phyloP scores from a whole-genome alignment of 2,888 invertebrate genomes.

The Trileptium ribeirensis region DNA sequence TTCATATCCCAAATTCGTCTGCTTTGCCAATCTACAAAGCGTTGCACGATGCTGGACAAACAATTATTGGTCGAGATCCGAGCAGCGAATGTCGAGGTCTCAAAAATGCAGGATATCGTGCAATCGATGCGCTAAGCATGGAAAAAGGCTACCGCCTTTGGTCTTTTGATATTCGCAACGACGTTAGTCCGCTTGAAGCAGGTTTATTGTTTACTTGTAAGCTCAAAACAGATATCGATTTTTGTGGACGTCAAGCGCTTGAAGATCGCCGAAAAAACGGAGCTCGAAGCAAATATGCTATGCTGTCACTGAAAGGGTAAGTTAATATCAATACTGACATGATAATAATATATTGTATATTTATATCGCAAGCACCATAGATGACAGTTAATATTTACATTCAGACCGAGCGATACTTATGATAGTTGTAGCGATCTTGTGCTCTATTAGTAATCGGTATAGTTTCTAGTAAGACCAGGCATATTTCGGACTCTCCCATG shows the following conservation, averaged over 20 bases:
- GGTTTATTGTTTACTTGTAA: slow-evolving; percentile 72
- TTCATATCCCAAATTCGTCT: slow-evolving; percentile 1
- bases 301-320: slow-evolving; percentile 53
- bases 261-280: slow-evolving; percentile 64
- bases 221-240: slow-evolving; percentile 62
- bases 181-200: slow-evolving; percentile 79
- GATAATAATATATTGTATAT: no score
- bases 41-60: slow-evolving; percentile 58
- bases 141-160: slow-evolving; percentile 67
- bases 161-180: slow-evolving; percentile 71
- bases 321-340: no score
- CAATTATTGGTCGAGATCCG: no score
- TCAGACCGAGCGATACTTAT: no score
- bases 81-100: background rate
- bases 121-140: slow-evolving; percentile 36
- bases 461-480: no score
- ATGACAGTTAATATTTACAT: no score
- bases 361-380: no score
- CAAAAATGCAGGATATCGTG: slow-evolving; percentile 39
- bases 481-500: no score
- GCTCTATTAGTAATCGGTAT: no score
- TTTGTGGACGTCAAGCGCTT: slow-evolving; percentile 68
- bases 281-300: slow-evolving; percentile 62
- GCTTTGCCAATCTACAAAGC: slow-evolving; percentile 57
- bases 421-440: no score